These are phyloP conservation scores for Notothenia coriiceps DNA, from an alignment of 2,113 vertebrate species.

Conservation along the genomic window DNA sequence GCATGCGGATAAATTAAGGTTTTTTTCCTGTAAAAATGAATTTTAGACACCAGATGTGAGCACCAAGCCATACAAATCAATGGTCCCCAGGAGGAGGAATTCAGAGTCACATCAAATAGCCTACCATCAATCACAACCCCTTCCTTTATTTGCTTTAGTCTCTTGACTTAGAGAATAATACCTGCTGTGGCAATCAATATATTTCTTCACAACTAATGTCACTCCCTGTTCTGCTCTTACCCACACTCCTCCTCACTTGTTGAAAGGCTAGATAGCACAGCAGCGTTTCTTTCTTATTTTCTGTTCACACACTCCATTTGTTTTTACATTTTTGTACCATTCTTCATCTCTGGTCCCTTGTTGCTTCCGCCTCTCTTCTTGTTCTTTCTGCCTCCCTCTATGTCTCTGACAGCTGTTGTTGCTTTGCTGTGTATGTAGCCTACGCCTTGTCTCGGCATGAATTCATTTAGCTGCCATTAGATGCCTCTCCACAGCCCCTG, in stretches of 20 bases:
- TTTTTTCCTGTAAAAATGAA: background rate
- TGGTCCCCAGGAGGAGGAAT: constrained; percentile 10
- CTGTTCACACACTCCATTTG: constrained; percentile 54
- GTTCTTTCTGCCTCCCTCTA: constrained; percentile 42
- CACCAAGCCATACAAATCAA: constrained; percentile 26
- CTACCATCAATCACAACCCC: constrained; percentile 49
- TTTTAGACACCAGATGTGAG: constrained; percentile 25
- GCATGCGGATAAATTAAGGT: background rate
- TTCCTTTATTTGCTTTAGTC: constrained; percentile 46
- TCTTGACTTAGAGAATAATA: constrained; percentile 69
- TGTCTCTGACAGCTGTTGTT: constrained; percentile 74
- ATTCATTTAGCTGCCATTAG: constrained; percentile 81
- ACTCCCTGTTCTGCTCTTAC: constrained; percentile 60
- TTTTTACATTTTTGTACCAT: constrained; percentile 62
- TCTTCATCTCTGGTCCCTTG: constrained; percentile 43
- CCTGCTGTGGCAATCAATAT: constrained; percentile 74
- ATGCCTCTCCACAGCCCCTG: constrained; percentile 70
- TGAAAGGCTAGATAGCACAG: constrained; percentile 51
- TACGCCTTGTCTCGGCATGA: constrained; percentile 72
- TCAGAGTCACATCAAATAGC: constrained; percentile 49
- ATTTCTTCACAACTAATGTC: constrained; percentile 67
- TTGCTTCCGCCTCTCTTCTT: background rate
- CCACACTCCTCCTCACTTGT: constrained; percentile 65
- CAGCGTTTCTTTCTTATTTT: constrained; percentile 53
- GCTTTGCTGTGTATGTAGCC: constrained; percentile 77